These are phyloP conservation scores for Heliocidaris erythrogramma DNA, from an alignment of 35 echinoderm and acorn worm genomes.

Conservation along the genomic window DNA sequence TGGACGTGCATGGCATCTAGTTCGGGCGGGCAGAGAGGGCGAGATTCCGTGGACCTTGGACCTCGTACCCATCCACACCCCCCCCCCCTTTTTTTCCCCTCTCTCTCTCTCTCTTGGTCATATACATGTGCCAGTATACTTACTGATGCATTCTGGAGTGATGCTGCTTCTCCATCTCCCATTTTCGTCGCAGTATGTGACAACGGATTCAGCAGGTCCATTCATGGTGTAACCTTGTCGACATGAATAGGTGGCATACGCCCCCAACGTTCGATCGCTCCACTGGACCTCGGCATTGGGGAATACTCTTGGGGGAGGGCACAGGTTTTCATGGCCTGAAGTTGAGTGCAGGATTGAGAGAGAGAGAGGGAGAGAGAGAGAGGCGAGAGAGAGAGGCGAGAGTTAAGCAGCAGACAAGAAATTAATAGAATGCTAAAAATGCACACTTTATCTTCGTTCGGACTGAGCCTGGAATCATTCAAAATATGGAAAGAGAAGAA, in stretches of 20 bases:
- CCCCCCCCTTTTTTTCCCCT: neutral
- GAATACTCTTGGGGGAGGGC: neutral
- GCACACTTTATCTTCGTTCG: no score
- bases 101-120: neutral
- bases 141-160: neutral
- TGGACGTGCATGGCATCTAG: neutral
- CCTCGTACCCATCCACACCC: no score
- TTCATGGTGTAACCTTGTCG: neutral
- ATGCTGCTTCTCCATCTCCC: slow-evolving; percentile 7
- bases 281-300: neutral
- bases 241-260: slow-evolving; percentile 23
- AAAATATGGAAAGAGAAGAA: no score
- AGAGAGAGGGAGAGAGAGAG: neutral
- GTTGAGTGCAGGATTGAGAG: neutral
- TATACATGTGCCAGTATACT: neutral
- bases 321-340: neutral
- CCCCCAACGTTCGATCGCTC: slow-evolving; percentile 35
- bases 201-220: slow-evolving; percentile 17
- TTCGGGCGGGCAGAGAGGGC: neutral
- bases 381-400: neutral
- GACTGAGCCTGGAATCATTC: no score
- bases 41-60: neutral
- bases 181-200: slow-evolving; percentile 25
- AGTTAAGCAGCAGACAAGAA: neutral
- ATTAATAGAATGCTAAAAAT: neutral